Evolutionary conservation across 2,797 vertebrate genomes (phyloP).

Genomic region (Pipistrellus pygmaeus): DNA sequence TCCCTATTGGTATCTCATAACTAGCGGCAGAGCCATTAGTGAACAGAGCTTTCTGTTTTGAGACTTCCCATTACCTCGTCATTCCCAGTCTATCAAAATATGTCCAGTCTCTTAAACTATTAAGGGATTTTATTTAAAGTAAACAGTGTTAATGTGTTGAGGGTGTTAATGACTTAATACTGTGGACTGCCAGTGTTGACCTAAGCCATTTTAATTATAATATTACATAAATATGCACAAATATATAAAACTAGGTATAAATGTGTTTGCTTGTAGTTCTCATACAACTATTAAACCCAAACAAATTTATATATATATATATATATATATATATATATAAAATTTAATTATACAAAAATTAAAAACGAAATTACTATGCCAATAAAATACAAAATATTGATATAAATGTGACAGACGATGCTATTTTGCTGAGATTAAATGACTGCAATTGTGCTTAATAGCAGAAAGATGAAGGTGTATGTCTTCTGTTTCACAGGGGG

Average conservation of each 20-base stretch:
- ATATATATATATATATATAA: neutral
- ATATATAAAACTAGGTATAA: slow-evolving; percentile 67
- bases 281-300: slow-evolving; percentile 35
- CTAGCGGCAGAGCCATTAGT: neutral
- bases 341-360: slow-evolving; percentile 22
- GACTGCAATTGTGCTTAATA: neutral
- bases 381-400: slow-evolving; percentile 38
- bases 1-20: fast-evolving
- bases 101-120: slow-evolving; percentile 59
- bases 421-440: neutral
- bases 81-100: slow-evolving; percentile 68
- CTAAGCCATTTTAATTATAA: slow-evolving; percentile 73
- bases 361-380: neutral
- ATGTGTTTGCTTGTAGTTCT: slow-evolving; percentile 32
- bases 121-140: slow-evolving; percentile 78
- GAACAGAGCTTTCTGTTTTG: neutral
- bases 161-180: slow-evolving; percentile 78
- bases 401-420: neutral
- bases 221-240: slow-evolving; percentile 68
- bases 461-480: neutral
- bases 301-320: neutral
- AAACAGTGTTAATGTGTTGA: slow-evolving; percentile 76
- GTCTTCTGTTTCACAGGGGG: neutral
- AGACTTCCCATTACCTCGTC: slow-evolving; percentile 38
- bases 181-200: slow-evolving; percentile 64